Base-by-base conservation (phyloP, 1,140 invertebrate species). In the Drosophila repleta region DNA sequence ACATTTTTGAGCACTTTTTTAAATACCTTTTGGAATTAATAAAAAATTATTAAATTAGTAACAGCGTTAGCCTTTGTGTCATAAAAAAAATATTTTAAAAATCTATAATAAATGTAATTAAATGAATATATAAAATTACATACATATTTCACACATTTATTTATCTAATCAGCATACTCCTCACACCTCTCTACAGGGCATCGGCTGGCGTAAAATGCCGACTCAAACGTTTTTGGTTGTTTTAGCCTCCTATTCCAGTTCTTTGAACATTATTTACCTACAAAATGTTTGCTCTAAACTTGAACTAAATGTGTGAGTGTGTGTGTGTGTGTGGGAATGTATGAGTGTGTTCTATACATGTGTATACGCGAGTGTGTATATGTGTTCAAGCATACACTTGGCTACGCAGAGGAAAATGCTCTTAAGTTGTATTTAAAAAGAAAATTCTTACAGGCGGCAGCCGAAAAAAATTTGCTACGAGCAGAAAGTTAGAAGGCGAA, bases 181-280 rank as follows among this genome's bases (percentile, higher is more conserved):
- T 43, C 39, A 2, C 39, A 17, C 8, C 0, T 35, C 4, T 26
- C 1, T 37, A 21, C 10, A 15, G 52, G 52, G 35, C 15, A 39
- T 55, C 35, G 24, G 11, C 3, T 7, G n/a, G 5, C 37, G 17
- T 10, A 7, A 29, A n/a, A 51, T 4, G n/a, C 49, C 10, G 3
- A 8, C 20, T 61, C 2, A 1, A 18, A 6, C 45, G 10, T 2
- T 45, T 17, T 55, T 10, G 2, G 20, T 20, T 26, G 4, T 17
- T 37, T 48, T 26, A 11, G 21, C 35, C 20, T 48, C 35, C 15
- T 37, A 2, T 49, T 45, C 15, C 24, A 4, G 15, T 46, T 29
- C 8, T 39, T 52, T 58, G 60, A 69, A 69, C 57, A 55, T 66
- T 76, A 72, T 82, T 88, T 82, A 79, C 79, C 46, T 68, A 67